A percentile compares a stretch with the other conserved stretches of the same genome.
Conservation (phyloP, 2,888 invertebrate genomes). For the Drosophila tripunctata region DNA sequence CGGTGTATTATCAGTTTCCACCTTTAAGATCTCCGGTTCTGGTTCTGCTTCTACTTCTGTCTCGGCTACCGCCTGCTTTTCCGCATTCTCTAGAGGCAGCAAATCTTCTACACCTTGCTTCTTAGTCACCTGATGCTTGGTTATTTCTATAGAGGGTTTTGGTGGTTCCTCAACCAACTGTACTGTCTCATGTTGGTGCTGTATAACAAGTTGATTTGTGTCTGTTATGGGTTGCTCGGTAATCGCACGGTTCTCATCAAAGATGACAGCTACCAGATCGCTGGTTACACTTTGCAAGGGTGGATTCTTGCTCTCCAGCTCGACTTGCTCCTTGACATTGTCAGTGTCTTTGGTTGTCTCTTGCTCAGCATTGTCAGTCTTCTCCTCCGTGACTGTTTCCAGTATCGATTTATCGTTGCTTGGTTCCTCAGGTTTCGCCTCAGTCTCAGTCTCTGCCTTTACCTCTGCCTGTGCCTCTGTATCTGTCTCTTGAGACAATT, state of each 20-base stretch:
- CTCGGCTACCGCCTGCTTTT: constrained; percentile 7
- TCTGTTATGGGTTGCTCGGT: constrained; percentile 62
- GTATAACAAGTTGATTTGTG: constrained; percentile 54
- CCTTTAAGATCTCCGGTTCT: constrained; percentile 3
- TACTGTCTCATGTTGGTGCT: constrained; percentile 51
- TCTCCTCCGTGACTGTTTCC: not conserved
- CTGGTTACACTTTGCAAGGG: constrained; percentile 54
- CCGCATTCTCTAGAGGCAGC: constrained; percentile 25
- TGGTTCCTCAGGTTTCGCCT: constrained; percentile 1
- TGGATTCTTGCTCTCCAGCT: constrained; percentile 14
- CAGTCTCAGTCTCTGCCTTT: not conserved
- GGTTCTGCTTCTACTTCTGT: not conserved
- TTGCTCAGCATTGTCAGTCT: not conserved
- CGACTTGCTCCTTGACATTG: not conserved
- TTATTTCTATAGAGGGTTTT: constrained; percentile 42
- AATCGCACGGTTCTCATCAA: constrained; percentile 55
- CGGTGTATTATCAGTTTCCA: not conserved
- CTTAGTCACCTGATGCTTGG: constrained; percentile 69
- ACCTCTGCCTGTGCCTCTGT: not conserved
- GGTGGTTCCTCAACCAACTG: constrained; percentile 28
- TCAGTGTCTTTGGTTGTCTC: constrained; percentile 18
- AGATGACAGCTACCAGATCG: constrained; percentile 49
- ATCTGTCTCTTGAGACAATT: not conserved
- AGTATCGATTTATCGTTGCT: constrained; percentile 4
- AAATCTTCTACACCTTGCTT: constrained; percentile 67